phyloP scores from a whole-genome alignment of 2,888 invertebrate genomes.

The Cabera pusaria region DNA sequence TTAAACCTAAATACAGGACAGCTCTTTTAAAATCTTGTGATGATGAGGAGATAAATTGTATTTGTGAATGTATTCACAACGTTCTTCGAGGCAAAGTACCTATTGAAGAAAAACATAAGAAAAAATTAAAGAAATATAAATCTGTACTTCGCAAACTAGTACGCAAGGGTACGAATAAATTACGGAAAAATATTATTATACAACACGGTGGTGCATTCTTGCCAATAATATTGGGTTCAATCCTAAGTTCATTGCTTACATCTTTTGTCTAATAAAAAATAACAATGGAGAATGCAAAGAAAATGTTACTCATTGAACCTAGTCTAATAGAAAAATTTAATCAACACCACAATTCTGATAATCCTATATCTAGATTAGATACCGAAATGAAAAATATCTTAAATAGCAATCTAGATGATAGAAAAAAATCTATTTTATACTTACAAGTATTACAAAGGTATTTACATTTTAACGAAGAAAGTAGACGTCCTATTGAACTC shows the following conservation, averaged over 20 bases:
- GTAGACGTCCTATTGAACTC: slow-evolving; percentile 18
- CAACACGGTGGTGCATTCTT: slow-evolving; percentile 33
- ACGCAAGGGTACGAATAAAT: slow-evolving; percentile 14
- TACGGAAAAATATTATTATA: slow-evolving; percentile 28
- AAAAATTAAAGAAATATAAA: slow-evolving; percentile 7
- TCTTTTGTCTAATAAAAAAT: slow-evolving; percentile 16
- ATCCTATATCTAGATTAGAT: slow-evolving; percentile 21
- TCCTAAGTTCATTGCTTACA: slow-evolving; percentile 28
- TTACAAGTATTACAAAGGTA: slow-evolving; percentile 35
- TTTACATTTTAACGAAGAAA: slow-evolving; percentile 28
- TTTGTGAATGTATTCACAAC: slow-evolving; percentile 35
- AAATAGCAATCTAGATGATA: slow-evolving; percentile 23
- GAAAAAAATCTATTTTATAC: slow-evolving; percentile 32
- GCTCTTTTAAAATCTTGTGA: slow-evolving; percentile 31
- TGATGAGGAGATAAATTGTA: slow-evolving; percentile 32
- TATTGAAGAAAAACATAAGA: slow-evolving; percentile 7
- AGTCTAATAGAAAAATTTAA: slow-evolving; percentile 20
- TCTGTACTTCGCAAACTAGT: slow-evolving; percentile 10
- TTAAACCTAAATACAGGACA: slow-evolving; percentile 20
- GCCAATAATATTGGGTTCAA: slow-evolving; percentile 30
- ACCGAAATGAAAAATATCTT: slow-evolving; percentile 28
- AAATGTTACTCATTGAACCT: slow-evolving; percentile 30
- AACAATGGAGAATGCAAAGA: slow-evolving; percentile 27
- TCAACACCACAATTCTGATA: slow-evolving; percentile 9
- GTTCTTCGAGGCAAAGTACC: slow-evolving; percentile 9